phyloP scores from a whole-genome alignment of 2,797 vertebrate genomes.

The Anabacerthia variegaticeps region DNA sequence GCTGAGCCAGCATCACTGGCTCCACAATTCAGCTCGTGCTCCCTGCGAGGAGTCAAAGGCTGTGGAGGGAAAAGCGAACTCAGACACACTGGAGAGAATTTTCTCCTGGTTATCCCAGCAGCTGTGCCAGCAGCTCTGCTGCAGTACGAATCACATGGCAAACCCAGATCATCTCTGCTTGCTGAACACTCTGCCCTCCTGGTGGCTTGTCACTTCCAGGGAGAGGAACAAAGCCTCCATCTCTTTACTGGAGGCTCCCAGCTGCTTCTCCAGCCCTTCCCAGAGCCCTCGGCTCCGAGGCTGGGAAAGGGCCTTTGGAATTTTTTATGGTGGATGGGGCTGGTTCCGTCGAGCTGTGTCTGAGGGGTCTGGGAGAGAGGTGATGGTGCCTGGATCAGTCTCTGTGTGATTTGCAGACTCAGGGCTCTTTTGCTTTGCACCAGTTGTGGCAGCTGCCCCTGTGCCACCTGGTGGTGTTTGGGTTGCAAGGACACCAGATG shows the following conservation, averaged over 20 bases:
- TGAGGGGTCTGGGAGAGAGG: neutral
- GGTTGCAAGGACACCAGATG: neutral
- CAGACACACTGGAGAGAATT: neutral
- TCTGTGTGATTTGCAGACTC: neutral
- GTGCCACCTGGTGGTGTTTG: neutral
- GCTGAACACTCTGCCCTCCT: neutral
- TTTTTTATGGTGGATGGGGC: neutral
- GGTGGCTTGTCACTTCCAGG: neutral
- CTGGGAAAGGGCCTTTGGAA: neutral
- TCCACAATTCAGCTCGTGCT: neutral
- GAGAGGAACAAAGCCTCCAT: neutral
- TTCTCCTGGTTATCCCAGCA: constrained; percentile 17
- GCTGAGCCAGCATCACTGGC: constrained; percentile 1
- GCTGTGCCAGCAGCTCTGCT: constrained; percentile 59
- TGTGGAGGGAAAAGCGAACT: neutral
- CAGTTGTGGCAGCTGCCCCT: neutral
- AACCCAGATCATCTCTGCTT: neutral
- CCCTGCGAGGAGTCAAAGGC: neutral
- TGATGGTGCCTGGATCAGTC: accelerated
- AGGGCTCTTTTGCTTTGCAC: neutral
- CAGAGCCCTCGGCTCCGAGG: neutral
- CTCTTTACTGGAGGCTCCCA: neutral
- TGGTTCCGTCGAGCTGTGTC: neutral
- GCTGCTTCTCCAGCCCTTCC: neutral
- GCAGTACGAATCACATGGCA: constrained; percentile 57